Evolutionary conservation across 1,140 invertebrate species (phyloP).

Genomic region (Lepidurus arcticus): DNA sequence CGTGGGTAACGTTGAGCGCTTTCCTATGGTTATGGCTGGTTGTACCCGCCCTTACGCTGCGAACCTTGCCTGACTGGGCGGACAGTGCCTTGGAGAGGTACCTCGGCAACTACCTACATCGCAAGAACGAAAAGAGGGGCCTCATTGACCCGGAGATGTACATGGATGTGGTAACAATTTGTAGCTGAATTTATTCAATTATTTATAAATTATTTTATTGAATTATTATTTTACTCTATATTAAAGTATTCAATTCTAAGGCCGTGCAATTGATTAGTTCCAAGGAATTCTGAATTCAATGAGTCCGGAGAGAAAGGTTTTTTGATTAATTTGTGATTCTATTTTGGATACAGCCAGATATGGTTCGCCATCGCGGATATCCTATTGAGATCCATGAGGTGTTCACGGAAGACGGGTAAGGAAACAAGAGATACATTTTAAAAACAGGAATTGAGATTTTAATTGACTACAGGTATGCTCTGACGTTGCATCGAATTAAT

Average conservation of each 20-base stretch:
- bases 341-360: conserved; percentile 41
- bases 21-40: neutral
- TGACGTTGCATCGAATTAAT: conserved; percentile 49
- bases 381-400: conserved; percentile 47
- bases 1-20: no score
- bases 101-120: neutral
- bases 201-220: neutral
- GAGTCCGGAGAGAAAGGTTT: neutral
- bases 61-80: neutral
- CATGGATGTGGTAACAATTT: neutral
- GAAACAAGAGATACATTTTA: conserved; percentile 45
- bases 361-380: conserved; percentile 52
- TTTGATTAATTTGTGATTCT: neutral
- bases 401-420: conserved; percentile 50
- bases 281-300: neutral
- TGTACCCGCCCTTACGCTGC: neutral
- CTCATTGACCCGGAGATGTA: neutral
- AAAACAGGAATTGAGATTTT: neutral
- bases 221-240: neutral
- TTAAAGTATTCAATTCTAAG: no score
- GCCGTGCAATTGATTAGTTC: neutral
- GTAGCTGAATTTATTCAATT: neutral
- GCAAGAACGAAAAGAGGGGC: neutral
- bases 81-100: neutral
- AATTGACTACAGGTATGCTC: neutral